phyloP scores from a whole-genome alignment of 1,140 invertebrate genomes.

The Polypedilum pembai region DNA sequence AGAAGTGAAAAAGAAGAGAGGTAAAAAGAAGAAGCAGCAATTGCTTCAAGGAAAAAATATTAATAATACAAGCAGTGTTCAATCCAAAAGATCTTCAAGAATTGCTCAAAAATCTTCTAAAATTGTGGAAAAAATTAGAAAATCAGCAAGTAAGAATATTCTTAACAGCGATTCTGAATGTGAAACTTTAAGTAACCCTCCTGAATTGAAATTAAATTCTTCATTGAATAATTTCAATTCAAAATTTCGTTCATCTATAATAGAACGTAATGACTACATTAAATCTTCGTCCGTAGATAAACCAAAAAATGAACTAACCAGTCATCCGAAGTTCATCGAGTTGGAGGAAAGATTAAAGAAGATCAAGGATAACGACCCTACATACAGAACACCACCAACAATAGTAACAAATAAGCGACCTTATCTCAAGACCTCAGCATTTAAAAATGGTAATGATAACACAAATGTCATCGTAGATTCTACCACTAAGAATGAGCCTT shows the following conservation, averaged over 20 bases:
- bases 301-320: background rate
- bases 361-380: background rate
- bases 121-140: background rate
- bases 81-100: no score
- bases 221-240: conserved; percentile 1
- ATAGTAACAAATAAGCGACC: background rate
- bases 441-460: background rate
- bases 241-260: background rate
- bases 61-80: no score
- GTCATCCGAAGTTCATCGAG: background rate
- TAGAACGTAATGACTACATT: conserved; percentile 13
- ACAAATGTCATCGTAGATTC: background rate
- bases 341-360: background rate
- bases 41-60: background rate
- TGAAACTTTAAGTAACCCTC: background rate
- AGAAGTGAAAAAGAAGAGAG: background rate
- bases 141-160: background rate
- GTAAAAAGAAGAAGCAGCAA: background rate
- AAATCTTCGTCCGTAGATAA: background rate
- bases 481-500: background rate
- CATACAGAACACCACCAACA: background rate
- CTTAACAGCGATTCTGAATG: background rate
- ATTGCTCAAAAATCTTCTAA: no score
- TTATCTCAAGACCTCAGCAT: background rate
- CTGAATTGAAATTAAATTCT: background rate